Percentiles rank a stretch among this genome's conserved stretches.
These are phyloP conservation scores for Brachystomella parvula DNA, from an alignment of 1,140 invertebrate genomes.

Conservation along the genomic window DNA sequence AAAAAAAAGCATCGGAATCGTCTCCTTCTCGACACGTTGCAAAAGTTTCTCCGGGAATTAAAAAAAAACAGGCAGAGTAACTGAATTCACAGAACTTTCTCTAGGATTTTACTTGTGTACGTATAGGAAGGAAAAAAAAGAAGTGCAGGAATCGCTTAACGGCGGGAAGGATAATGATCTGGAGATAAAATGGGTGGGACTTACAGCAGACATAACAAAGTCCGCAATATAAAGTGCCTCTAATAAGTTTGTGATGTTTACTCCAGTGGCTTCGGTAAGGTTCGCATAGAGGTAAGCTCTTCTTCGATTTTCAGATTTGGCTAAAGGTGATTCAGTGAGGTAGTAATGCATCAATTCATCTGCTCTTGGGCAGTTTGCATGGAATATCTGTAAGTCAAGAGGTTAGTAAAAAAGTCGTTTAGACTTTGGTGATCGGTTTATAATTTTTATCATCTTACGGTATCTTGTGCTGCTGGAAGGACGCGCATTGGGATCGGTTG, in stretches of 20 bases:
- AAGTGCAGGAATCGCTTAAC: too few species aligned
- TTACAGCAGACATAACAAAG: background rate
- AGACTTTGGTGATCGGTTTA: background rate
- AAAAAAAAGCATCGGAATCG: too few species aligned
- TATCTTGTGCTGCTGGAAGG: background rate
- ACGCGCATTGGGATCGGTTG: background rate
- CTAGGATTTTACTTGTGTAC: too few species aligned
- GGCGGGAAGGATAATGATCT: too few species aligned
- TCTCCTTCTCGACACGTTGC: too few species aligned
- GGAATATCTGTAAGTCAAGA: background rate
- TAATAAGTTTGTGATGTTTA: background rate
- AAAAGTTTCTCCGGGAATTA: too few species aligned
- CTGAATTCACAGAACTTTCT: too few species aligned
- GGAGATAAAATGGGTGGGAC: too few species aligned
- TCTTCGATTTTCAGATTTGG: background rate
- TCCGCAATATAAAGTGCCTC: background rate
- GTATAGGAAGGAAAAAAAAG: too few species aligned
- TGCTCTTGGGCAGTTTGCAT: background rate
- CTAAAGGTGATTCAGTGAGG: background rate
- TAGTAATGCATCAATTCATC: background rate
- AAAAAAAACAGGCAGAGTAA: too few species aligned
- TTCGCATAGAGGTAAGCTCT: background rate
- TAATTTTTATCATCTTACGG: background rate
- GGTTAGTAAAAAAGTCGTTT: too few species aligned
- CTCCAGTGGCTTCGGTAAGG: background rate